Evolutionary conservation across 2,113 vertebrate species (phyloP), one percentile per base, ranked within the genome.

Genomic region (Gila orcuttii): DNA sequence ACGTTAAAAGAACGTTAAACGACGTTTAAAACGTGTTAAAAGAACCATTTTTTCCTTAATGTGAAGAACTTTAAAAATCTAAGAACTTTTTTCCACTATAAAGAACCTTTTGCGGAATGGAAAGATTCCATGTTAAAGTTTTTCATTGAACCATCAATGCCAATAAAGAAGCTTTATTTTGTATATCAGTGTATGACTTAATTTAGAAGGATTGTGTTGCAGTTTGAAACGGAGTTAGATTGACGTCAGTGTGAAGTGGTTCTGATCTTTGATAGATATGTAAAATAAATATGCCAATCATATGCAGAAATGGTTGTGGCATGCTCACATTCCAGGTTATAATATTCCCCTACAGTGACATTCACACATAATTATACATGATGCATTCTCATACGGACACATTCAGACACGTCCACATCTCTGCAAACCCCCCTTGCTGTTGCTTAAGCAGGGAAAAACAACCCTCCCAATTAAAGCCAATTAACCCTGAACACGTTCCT

Each of bases 361-460:
- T 31, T 86, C 68, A 81, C 23, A 62, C 17, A n/a, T 25, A 78
- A 78, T 77, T 33, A 83, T 69, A 80, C 80, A 33, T 75, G 80
- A 90, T 42, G 80, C 68, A 85, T 62, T 57, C 84, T 55, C 36
- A 60, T 12, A 50, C 52, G 45, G 71, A 62, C 69, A 86, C 82
- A 86, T 68, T 42, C 50, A 52, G 8, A 50, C 77, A 25, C 64
- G 69, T 52, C 42, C 76, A 42, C 79, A 84, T 78, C 83, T 86
- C 85, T 66, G 36, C 62, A 76, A 52, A 55, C 13, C 17, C 12
- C 62, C 60, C 55, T 28, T 15, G 52, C 85, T 83, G 50, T 60
- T 52, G 83, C 68, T 91, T 91, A 93, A 91, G 86, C 85, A 91
- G 89, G 78, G 89, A 89, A 92, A 93, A 93, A 92, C 86, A 86